phyloP scores from a whole-genome alignment of 23 tunicate species.

The Phallusia fumigata region DNA sequence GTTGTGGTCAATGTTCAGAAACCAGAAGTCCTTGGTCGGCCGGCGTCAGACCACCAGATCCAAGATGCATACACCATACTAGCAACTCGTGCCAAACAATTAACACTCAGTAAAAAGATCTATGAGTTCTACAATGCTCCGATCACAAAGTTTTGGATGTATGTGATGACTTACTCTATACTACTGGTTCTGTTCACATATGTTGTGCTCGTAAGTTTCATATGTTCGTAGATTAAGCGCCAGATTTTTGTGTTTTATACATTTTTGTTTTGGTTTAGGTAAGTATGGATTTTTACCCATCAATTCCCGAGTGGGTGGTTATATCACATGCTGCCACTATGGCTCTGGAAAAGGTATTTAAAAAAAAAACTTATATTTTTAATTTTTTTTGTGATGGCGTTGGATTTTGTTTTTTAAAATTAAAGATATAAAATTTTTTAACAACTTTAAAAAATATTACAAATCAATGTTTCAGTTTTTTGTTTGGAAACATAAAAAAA shows the following conservation, averaged over 20 bases:
- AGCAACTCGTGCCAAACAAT: slow-evolving; percentile 41
- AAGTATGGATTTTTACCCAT: slow-evolving; percentile 31
- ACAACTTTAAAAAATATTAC: too few species aligned
- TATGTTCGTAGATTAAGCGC: background rate
- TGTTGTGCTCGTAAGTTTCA: slow-evolving; percentile 75
- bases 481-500: too few species aligned
- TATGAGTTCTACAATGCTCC: slow-evolving; percentile 98
- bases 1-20: slow-evolving; percentile 16
- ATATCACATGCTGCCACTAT: slow-evolving; percentile 57
- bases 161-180: slow-evolving; percentile 52
- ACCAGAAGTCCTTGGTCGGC: slow-evolving; percentile 72
- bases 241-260: background rate
- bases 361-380: too few species aligned
- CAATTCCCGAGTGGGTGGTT: slow-evolving; percentile 72
- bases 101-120: slow-evolving; percentile 67
- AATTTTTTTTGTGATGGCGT: too few species aligned
- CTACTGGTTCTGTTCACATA: slow-evolving; percentile 62
- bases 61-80: slow-evolving; percentile 67
- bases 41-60: slow-evolving; percentile 20
- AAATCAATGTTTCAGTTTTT: too few species aligned
- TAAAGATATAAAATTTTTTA: too few species aligned
- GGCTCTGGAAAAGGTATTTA: slow-evolving; percentile 65
- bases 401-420: too few species aligned
- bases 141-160: slow-evolving; percentile 96
- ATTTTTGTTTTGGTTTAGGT: slow-evolving; percentile 14